Evolutionary conservation across 2,888 invertebrate species (phyloP), one percentile per base, ranked within the genome.

Genomic region (Leptinotarsa rubiginosa): DNA sequence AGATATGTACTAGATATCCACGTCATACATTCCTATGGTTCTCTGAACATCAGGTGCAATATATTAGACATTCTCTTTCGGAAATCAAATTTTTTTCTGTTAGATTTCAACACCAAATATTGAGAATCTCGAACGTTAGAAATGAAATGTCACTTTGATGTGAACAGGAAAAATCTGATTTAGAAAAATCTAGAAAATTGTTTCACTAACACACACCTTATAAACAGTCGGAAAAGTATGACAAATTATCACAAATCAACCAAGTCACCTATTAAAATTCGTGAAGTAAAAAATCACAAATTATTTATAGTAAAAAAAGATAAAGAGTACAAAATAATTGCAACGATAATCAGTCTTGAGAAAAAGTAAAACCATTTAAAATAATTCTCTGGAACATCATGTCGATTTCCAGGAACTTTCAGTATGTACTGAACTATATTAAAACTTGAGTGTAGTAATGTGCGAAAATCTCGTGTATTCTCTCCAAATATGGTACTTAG

Each of bases 1-100:
- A 62, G 41, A 62, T 62, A 62, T 62, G 62, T 25, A 62, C 62
- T 41, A 62, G 41, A 62, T 62, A 62, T 31, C 25, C 25, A 59
- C 22, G 22, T 59, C 15, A 52, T 59, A 20, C 59, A 62, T 41
- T 41, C 62, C 41, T 62, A 62, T 62, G 7, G 62, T 20, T 41
- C 41, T 41, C 41, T 12, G 41, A 41, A 41, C 41, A 41, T 41
- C 10, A 41, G 41, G 41, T 41, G 41, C 41, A 41, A 41, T 41
- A 41, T 31, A 31, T 31, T 31, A 31, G 5, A 25, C 25, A 25
- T 25, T 25, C 5, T 25, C 25, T 25, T 25, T 25, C 54, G n/a
- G 5, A 62, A 62, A 31, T 25, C 16, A 31, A 2, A 4, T 5
- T 41, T 62, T 41, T 31, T 12, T 62, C 5, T 62, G n/a, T 25